Evolutionary conservation across 2,888 invertebrate species (phyloP), one percentile per base, ranked within the genome.

Genomic region (Cephus pygmeus): DNA sequence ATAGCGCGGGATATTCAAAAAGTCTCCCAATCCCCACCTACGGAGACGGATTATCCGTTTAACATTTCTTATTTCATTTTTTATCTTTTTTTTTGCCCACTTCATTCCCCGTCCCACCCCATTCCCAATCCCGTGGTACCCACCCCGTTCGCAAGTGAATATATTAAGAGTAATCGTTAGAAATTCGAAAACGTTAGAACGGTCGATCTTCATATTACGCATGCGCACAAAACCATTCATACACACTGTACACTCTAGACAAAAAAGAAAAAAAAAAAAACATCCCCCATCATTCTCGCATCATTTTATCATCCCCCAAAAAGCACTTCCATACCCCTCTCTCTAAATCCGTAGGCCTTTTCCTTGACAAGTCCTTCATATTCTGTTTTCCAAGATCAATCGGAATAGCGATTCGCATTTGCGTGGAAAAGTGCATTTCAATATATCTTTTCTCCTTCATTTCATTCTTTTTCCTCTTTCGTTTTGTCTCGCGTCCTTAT

Each of bases 81-180:
- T 40, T 15, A 68, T 9, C 31, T 68, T 69, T 73, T 77, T 77
- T 69, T 15, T 56, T 68, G 15, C 40, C 68, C 68, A 34, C 56
- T 31, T 69, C 31, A 36, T 31, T 75, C 56, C 76, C 68, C 73
- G 23, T 73, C 34, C 75, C 40, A 69, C n/a, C 36, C 73, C 40
- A 69, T 30, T 33, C 34, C 34, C 69, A 69, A 31, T 40, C 76
- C 35, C 73, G 34, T 31, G 69, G 34, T 40, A 40, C 40, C 40
- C 15, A 69, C 36, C 75, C 56, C 83, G 85, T 86, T 85, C 87
- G 86, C 88, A 88, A 87, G 73, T 73, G 35, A 73, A 80, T 82
- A 79, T 82, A 80, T 81, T 80, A 80, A 79, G 79, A 79, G 79
- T 77, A 80, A 81, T 80, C 80, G 81, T 81, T 80, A 79, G 75